Evolutionary conservation across 1,140 invertebrate genomes (phyloP), one percentile per base, ranked within the genome.

Genomic region (Saccostrea cuccullata): DNA sequence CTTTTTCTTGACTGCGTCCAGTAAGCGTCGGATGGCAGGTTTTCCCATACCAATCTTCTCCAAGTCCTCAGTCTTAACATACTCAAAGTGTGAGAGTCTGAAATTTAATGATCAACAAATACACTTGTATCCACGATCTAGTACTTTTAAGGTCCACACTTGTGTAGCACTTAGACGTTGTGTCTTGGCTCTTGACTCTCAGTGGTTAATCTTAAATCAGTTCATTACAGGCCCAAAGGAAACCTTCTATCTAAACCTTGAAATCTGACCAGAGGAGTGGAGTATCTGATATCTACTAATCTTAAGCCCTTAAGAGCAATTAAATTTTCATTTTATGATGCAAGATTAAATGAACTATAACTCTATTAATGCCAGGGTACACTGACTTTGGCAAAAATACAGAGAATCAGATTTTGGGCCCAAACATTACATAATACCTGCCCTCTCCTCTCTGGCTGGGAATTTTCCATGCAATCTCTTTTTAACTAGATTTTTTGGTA

Each of bases 21-120:
- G 94, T 0, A 99, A 94, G 86, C 98, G 96, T 82, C 98, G 95
- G 9, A 98, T 97, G 1, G 98, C 98, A 82, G 98, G 98, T 93
- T 98, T 98, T 58, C 98, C 98, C 93, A 99, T 96, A 13, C 98
- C 98, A 94, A 99, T 98, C 94, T 98, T 97, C 93, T 99, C 98
- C 91, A 99, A 96, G 95, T 99, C 98, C 92, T 99, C 98, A 0
- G 97, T 94, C 91, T 98, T 97, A 8, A 99, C 98, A 96, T 98
- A 98, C 89, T 99, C 98, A 95, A 99, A 99, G 95, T 99, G 98
- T 60, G 97, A 96, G 89, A 99, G 94, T 88, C 98, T 96, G 87
- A 30, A 90, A 90, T 77, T 26, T 30, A 36, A 77, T 15, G 15
- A 36, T 30, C 30, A 26, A 36, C 23, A 30, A 77, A 36, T 30